Evolutionary conservation across 2,113 vertebrate species (phyloP).

Genomic region (Sula dactylatra): DNA sequence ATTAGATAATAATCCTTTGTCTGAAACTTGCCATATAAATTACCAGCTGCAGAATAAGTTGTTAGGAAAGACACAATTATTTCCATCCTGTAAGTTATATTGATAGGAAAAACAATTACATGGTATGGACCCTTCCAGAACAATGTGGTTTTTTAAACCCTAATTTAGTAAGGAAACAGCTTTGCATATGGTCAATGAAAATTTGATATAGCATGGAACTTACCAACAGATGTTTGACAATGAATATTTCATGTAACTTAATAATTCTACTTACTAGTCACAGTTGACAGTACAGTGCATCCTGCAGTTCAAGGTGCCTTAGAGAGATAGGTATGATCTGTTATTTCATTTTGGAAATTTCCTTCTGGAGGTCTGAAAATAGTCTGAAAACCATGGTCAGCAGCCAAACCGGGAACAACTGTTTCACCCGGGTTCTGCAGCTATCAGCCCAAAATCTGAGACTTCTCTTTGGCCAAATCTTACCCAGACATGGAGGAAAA

Average conservation of each 20-base stretch:
- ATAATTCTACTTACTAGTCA: slow-evolving; percentile 23
- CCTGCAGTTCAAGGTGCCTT: background rate
- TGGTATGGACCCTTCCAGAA: background rate
- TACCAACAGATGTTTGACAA: slow-evolving; percentile 44
- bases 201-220: slow-evolving; percentile 28
- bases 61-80: background rate
- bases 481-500: background rate
- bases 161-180: background rate
- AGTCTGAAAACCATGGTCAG: background rate
- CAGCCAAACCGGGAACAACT: background rate
- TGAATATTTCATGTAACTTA: slow-evolving; percentile 56
- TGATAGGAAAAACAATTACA: background rate
- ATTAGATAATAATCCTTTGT: background rate
- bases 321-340: background rate
- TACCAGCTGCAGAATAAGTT: background rate
- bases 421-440: background rate
- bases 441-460: background rate
- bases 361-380: background rate
- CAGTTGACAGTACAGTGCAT: background rate
- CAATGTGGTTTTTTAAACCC: background rate
- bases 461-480: background rate
- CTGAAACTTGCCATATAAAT: background rate
- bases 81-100: background rate
- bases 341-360: background rate
- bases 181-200: slow-evolving; percentile 59